phyloP scores from a whole-genome alignment of 2,113 vertebrate genomes.

The Sinocyclocheilus rhinocerous region DNA sequence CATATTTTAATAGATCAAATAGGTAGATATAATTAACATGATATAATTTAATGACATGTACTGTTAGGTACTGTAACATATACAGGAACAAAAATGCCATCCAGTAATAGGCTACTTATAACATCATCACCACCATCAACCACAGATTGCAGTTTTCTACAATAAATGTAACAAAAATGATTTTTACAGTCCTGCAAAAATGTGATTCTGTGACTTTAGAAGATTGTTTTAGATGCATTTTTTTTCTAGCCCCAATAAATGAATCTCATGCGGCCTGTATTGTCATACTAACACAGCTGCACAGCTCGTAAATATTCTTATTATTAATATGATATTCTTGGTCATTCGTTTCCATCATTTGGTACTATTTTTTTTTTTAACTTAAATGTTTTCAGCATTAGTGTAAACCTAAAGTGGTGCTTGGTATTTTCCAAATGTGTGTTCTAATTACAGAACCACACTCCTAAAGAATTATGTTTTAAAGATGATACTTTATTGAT shows the following conservation, averaged over 20 bases:
- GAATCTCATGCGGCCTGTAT: background rate
- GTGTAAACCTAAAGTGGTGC: background rate
- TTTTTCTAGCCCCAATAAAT: too few relatives aligned
- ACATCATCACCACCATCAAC: background rate
- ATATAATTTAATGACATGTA: background rate
- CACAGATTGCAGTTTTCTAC: background rate
- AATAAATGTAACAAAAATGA: background rate
- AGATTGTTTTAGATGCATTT: background rate
- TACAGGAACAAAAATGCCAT: background rate
- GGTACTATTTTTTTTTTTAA: background rate
- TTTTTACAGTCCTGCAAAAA: background rate
- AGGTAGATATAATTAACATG: background rate
- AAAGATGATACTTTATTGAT: slow-evolving; percentile 11
- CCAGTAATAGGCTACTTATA: background rate
- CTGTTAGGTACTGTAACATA: background rate
- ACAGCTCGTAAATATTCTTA: background rate
- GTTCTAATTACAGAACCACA: background rate
- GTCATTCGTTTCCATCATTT: background rate
- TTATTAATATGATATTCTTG: background rate
- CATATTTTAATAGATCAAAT: background rate
- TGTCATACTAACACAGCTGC: too few relatives aligned
- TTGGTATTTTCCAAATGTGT: background rate
- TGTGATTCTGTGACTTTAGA: background rate
- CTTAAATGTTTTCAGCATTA: background rate
- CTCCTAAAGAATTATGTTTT: background rate